A percentile compares a stretch with the other conserved stretches of the same genome.
These are phyloP conservation scores for Aplocera efformata DNA, from an alignment of 2,888 invertebrate species.

Conservation along the genomic window DNA sequence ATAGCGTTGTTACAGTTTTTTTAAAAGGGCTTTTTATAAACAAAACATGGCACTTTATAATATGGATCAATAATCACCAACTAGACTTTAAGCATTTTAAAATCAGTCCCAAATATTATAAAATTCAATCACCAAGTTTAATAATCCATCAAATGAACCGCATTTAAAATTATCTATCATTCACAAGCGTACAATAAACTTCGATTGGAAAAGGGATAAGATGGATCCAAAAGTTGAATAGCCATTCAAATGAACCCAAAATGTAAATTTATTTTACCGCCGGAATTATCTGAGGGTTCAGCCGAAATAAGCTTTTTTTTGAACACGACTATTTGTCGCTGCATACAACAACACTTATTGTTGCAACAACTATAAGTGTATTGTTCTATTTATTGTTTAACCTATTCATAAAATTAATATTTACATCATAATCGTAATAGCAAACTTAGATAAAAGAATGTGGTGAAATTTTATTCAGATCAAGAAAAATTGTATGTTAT, in stretches of 20 bases:
- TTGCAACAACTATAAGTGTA: too few relatives aligned
- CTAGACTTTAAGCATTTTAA: too few relatives aligned
- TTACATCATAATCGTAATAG: too few relatives aligned
- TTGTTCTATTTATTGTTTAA: too few relatives aligned
- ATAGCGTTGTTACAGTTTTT: too few relatives aligned
- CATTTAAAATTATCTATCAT: conserved; percentile 1
- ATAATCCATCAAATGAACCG: background rate
- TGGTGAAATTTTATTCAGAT: too few relatives aligned
- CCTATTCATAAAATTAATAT: too few relatives aligned
- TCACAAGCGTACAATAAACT: conserved; percentile 6
- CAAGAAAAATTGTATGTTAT: too few relatives aligned
- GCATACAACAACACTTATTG: background rate
- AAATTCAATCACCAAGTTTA: conserved; percentile 7
- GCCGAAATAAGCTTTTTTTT: background rate
- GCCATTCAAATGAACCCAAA: conserved; percentile 30
- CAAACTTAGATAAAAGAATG: too few relatives aligned
- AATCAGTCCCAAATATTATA: conserved; percentile 1
- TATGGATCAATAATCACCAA: too few relatives aligned
- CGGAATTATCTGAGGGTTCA: conserved; percentile 37
- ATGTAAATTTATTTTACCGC: conserved; percentile 51
- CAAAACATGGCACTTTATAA: too few relatives aligned
- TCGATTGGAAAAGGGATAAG: conserved; percentile 19
- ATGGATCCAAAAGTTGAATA: conserved; percentile 14
- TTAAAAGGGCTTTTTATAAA: too few relatives aligned
- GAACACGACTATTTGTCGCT: background rate